Base-by-base conservation (phyloP, 2,797 vertebrate genomes). In the Typhlichthys eigenmanni region DNA sequence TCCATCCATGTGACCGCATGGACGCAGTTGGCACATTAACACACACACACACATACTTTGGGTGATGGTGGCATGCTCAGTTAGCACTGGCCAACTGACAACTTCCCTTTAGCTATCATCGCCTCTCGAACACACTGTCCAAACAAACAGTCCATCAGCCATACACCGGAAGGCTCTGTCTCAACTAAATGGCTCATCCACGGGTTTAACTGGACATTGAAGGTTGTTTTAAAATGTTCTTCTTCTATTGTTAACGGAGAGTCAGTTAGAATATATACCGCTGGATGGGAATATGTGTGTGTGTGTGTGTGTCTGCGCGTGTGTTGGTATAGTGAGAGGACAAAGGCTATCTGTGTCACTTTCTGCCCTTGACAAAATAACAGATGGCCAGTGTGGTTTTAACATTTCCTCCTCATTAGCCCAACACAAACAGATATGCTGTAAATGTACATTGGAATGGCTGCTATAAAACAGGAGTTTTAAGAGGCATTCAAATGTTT, bases 91-190 rank as follows among this genome's bases (percentile, higher is more conserved):
- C 58, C 75, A 62, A 55, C 71, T 74, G 87, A 88, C 83, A 80
- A 58, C 87, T 90, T 88, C 88, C 85, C 74, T 72, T 74, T 71
- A 74, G 81, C 81, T 80, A 63, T 88, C 86, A 85, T 82, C 85
- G 60, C 83, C 82, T 85, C 81, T 85, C 82, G 71, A 82, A 38
- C 75, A 74, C 79, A 62, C 74, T 76, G 81, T 88, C 81, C 86
- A 90, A 89, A 89, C 88, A 91, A 91, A 91, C 81, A 86, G 81
- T 85, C 84, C 73, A 69, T 90, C 87, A 89, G 75, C 85, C 8
- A 80, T 38, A n/a, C 59, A 69, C 68, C 72, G 54, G 78, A 87
- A 75, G 66, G 52, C 72, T 72, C 63, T 43, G 75, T 66, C 64
- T 51, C 82, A 74, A 76, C 5, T 50, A 80, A 84, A 86, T 85